phyloP scores from a whole-genome alignment of 2,113 vertebrate genomes.

The Cygnus buccinator region DNA sequence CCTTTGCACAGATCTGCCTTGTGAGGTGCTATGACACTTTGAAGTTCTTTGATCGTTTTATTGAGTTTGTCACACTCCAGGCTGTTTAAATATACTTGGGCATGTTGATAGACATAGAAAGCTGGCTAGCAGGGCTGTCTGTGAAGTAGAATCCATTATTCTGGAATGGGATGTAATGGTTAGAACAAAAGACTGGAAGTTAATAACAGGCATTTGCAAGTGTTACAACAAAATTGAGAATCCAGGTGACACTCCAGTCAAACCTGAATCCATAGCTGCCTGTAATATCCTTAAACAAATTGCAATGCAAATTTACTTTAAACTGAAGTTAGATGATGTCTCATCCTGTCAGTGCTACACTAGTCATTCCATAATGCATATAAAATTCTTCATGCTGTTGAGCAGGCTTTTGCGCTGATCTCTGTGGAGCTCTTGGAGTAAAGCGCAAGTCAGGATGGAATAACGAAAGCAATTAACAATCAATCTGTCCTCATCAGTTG shows the following conservation, averaged over 20 bases:
- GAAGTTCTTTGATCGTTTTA: conserved; percentile 72
- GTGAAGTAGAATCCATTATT: conserved; percentile 21
- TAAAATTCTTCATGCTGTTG: background rate
- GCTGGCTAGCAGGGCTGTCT: conserved; percentile 39
- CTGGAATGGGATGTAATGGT: background rate
- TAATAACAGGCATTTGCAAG: conserved; percentile 22
- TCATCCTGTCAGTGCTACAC: background rate
- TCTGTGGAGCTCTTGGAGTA: background rate
- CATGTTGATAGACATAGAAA: conserved; percentile 38
- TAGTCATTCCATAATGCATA: background rate
- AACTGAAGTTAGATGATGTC: background rate
- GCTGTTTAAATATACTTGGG: conserved; percentile 30
- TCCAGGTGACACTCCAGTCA: background rate
- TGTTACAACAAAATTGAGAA: conserved; percentile 21
- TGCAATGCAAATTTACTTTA: background rate
- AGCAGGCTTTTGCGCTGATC: background rate
- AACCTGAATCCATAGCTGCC: background rate
- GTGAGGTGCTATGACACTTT: conserved; percentile 58
- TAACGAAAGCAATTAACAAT: background rate
- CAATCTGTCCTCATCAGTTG: background rate
- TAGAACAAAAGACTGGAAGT: conserved; percentile 36
- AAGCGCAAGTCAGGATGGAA: background rate
- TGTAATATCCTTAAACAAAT: background rate
- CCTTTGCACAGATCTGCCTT: conserved; percentile 53
- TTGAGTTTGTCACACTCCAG: conserved; percentile 58